Evolutionary conservation across 2,113 vertebrate species (phyloP).

Genomic region (Gobius niger): DNA sequence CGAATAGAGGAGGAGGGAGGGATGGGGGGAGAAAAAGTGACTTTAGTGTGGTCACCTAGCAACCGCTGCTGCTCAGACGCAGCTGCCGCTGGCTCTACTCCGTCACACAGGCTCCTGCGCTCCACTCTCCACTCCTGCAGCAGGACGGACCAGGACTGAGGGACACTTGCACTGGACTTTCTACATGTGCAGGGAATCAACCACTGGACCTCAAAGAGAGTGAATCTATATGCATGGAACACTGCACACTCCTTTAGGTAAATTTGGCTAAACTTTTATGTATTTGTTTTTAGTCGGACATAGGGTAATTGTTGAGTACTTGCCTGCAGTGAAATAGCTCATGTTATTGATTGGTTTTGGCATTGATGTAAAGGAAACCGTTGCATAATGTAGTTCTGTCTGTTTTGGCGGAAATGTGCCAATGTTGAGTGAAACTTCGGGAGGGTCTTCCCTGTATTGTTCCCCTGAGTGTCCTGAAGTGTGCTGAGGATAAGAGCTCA

Average conservation of each 20-base stretch:
- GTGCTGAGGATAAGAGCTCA: conserved; percentile 12
- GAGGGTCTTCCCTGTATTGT: conserved; percentile 22
- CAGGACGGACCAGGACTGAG: conserved; percentile 20
- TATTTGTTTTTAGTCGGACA: conserved; percentile 9
- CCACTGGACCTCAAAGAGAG: conserved; percentile 24
- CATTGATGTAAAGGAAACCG: neutral
- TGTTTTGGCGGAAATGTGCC: neutral
- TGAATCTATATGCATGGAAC: conserved; percentile 44
- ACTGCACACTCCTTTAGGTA: conserved; percentile 51
- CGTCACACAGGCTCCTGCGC: conserved; percentile 18
- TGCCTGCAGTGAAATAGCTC: neutral
- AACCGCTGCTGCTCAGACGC: conserved; percentile 77
- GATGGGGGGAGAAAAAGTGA: conserved; percentile 20
- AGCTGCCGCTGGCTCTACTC: conserved; percentile 58
- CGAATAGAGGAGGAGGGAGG: conserved; percentile 11
- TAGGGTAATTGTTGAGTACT: neutral
- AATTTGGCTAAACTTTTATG: conserved; percentile 40
- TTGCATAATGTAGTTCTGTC: neutral
- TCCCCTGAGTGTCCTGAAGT: conserved; percentile 29
- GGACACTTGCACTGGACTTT: conserved; percentile 15
- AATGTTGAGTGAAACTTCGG: conserved; percentile 17
- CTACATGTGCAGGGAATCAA: conserved; percentile 13
- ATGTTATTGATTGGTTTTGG: neutral
- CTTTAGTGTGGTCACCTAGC: conserved; percentile 75
- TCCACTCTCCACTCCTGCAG: conserved; percentile 16